Evolutionary conservation across 2,113 vertebrate genomes (phyloP).

Genomic region (Charadrius vociferus): DNA sequence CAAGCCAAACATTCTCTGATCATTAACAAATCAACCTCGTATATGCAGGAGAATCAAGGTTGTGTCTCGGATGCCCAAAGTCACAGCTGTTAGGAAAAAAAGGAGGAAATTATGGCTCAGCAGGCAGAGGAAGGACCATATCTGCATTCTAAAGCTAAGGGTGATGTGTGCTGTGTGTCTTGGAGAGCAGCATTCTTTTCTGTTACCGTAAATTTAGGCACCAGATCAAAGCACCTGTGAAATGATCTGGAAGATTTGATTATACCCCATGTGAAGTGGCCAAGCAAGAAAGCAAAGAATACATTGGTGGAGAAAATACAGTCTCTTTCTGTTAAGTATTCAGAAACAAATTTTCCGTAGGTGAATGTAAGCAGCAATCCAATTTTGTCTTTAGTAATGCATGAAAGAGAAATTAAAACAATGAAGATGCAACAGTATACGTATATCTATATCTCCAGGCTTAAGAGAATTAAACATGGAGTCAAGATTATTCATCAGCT

Average conservation of each 20-base stretch:
- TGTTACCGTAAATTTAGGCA: not conserved
- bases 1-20: not conserved
- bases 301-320: not conserved
- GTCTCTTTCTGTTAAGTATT: not conserved
- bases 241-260: not conserved
- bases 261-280: not conserved
- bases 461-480: not conserved
- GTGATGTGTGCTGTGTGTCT: not conserved
- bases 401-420: not conserved
- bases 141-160: not conserved
- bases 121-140: not conserved
- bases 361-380: not conserved
- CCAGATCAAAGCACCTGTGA: not conserved
- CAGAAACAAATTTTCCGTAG: not conserved
- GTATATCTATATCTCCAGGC: not conserved
- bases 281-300: not conserved
- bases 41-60: not conserved
- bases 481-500: not conserved
- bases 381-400: not conserved
- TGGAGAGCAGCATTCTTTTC: not conserved
- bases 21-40: not conserved
- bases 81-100: not conserved
- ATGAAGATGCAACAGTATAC: not conserved
- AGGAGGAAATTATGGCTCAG: not conserved
- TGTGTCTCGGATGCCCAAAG: rapidly evolving